These are phyloP conservation scores for Halcyon senegalensis DNA, from an alignment of 2,113 vertebrate genomes.

Conservation along the genomic window DNA sequence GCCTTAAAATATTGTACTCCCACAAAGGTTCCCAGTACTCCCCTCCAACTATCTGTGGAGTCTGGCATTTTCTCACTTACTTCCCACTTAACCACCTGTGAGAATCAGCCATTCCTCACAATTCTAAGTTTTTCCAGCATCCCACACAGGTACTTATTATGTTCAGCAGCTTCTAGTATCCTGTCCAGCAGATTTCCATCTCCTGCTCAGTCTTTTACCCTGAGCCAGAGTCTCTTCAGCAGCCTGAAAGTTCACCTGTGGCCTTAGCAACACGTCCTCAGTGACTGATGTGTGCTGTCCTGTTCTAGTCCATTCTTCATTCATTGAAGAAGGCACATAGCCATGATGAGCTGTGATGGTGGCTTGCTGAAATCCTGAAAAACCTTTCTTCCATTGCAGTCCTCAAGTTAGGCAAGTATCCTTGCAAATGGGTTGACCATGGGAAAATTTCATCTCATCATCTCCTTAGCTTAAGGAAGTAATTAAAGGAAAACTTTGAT, in stretches of 20 bases:
- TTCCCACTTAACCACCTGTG: not conserved
- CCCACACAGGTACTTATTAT: not conserved
- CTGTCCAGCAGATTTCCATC: not conserved
- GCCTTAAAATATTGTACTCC: not conserved
- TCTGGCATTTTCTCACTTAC: not conserved
- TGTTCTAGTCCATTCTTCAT: not conserved
- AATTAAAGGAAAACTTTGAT: not conserved
- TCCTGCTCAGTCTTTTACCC: not conserved
- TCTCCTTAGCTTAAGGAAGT: not conserved
- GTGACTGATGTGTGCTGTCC: not conserved
- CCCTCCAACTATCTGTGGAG: not conserved
- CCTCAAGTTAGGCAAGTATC: not conserved
- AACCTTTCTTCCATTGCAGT: not conserved
- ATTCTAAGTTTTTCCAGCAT: not conserved
- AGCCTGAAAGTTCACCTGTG: not conserved
- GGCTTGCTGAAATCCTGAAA: not conserved
- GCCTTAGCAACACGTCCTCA: not conserved
- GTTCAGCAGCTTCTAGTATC: not conserved
- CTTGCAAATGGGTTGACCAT: not conserved
- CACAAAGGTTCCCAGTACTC: not conserved
- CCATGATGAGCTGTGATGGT: not conserved
- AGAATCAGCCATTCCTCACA: not conserved
- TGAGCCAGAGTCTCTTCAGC: not conserved
- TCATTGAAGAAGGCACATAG: fast-evolving
- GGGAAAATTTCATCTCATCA: not conserved